phyloP scores from a whole-genome alignment of 2,888 invertebrate species.

The Thecophora atra region DNA sequence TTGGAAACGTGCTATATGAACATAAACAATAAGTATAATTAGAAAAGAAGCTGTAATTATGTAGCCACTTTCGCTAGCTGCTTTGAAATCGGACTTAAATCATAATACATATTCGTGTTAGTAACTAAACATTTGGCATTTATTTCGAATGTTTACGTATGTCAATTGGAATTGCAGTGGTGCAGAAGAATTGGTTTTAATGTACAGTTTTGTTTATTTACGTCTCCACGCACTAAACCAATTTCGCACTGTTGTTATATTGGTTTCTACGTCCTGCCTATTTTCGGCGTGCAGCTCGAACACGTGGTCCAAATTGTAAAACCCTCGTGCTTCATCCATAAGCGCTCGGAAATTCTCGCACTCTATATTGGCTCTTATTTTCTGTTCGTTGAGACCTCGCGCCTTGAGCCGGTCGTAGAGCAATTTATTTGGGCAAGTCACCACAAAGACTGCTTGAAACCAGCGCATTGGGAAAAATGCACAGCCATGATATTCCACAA shows the following conservation, averaged over 20 bases:
- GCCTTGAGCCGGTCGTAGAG: slow-evolving; percentile 86
- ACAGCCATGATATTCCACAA: slow-evolving; percentile 96
- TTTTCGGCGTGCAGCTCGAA: slow-evolving; percentile 82
- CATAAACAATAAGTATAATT: too few relatives aligned
- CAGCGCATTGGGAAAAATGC: slow-evolving; percentile 97
- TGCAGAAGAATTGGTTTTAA: too few relatives aligned
- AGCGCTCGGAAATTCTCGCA: slow-evolving; percentile 98
- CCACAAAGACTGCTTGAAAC: slow-evolving; percentile 95
- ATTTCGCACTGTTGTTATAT: slow-evolving; percentile 77
- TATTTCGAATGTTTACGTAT: too few relatives aligned
- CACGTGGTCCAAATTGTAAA: slow-evolving; percentile 85
- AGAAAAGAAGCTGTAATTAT: too few relatives aligned
- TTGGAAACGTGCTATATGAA: too few relatives aligned
- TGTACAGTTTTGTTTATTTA: slow-evolving; percentile 57
- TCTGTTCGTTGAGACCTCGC: slow-evolving; percentile 88
- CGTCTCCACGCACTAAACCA: slow-evolving; percentile 85
- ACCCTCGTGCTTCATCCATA: slow-evolving; percentile 87
- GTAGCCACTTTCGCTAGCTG: too few relatives aligned
- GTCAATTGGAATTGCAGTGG: too few relatives aligned
- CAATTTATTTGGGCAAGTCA: slow-evolving; percentile 86
- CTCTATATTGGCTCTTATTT: slow-evolving; percentile 91
- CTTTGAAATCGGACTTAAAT: too few relatives aligned
- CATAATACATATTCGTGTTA: too few relatives aligned
- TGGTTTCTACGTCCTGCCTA: slow-evolving; percentile 79
- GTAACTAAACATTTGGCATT: too few relatives aligned